phyloP scores from a whole-genome alignment of 2,888 invertebrate species.

The Drosophila macrospina region DNA sequence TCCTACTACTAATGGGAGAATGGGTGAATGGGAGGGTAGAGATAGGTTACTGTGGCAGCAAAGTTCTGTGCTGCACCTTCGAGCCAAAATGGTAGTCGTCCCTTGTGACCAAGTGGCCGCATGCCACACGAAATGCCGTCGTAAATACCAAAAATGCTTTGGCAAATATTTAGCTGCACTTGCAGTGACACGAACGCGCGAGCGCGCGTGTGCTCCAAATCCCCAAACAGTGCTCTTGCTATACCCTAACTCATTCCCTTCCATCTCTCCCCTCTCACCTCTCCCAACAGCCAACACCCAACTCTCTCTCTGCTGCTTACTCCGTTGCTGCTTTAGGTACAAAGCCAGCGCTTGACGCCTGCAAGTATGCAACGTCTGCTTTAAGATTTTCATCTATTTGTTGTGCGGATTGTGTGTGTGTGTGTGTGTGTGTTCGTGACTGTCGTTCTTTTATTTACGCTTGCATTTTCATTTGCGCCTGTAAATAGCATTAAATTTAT shows the following conservation, averaged over 20 bases:
- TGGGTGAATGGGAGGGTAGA: no score
- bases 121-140: constrained; percentile 73
- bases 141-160: constrained; percentile 78
- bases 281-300: no score
- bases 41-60: not conserved
- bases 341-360: constrained; percentile 8
- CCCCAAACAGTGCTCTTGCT: constrained; percentile 4
- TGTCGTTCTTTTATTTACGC: constrained; percentile 69
- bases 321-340: not conserved
- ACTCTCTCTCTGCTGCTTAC: no score
- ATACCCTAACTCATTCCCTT: no score
- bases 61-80: constrained; percentile 46
- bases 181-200: constrained; percentile 63
- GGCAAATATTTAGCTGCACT: constrained; percentile 78
- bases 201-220: constrained; percentile 25
- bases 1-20: no score
- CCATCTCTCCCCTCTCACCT: no score
- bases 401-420: constrained; percentile 4
- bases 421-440: constrained; percentile 69
- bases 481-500: constrained; percentile 79
- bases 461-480: constrained; percentile 78
- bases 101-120: constrained; percentile 42
- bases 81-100: constrained; percentile 10
- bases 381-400: constrained; percentile 40
- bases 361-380: constrained; percentile 45